Evolutionary conservation across 2,888 invertebrate genomes (phyloP).

Genomic region (Hipparchia sbordonii): DNA sequence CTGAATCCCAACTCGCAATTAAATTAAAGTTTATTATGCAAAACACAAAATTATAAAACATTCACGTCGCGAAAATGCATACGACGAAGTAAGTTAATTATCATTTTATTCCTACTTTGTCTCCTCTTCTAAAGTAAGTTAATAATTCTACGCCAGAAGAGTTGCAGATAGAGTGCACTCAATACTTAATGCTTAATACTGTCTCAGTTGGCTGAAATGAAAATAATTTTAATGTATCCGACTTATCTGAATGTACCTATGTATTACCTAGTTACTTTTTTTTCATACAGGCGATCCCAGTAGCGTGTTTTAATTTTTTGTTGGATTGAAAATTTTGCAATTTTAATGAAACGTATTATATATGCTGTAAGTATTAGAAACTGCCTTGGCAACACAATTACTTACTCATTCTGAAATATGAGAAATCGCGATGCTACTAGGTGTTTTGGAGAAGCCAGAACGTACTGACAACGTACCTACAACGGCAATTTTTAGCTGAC

Average conservation of each 20-base stretch:
- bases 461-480: no score
- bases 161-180: slow-evolving; percentile 21
- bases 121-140: slow-evolving; percentile 1
- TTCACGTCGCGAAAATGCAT: neutral
- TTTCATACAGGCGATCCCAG: neutral
- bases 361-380: no score
- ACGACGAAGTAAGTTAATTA: neutral
- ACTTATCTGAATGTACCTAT: neutral
- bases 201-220: slow-evolving; percentile 14
- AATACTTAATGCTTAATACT: slow-evolving; percentile 13
- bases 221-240: slow-evolving; percentile 13
- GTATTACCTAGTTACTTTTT: neutral
- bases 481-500: no score
- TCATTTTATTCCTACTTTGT: slow-evolving; percentile 8
- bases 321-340: no score
- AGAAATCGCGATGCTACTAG: no score
- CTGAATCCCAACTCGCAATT: neutral
- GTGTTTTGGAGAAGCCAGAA: no score
- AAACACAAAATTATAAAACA: neutral
- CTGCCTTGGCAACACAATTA: no score
- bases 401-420: no score
- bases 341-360: no score
- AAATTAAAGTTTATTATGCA: neutral
- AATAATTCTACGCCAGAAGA: slow-evolving; percentile 10
- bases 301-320: no score